Base-by-base conservation (phyloP, 2,888 invertebrate genomes). In the Scaptomyza caliginosa region DNA sequence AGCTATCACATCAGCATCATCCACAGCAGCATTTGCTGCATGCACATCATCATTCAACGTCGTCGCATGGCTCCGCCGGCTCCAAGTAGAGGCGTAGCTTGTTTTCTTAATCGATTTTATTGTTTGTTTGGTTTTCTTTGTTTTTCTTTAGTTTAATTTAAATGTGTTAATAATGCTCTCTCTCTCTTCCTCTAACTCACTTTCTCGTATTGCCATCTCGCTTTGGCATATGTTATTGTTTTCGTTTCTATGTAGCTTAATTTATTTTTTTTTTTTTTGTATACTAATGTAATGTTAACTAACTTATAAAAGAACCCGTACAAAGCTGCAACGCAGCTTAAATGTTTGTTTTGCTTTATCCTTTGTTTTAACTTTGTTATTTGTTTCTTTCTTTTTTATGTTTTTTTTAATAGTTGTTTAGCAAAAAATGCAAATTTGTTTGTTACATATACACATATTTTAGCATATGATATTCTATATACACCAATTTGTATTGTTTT, bases 41-140 rank as follows among this genome's bases (percentile, higher is more conserved):
- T 48, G 52, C 28, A 1, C 77, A 72, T 23, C 67, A 71, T 38
- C 60, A 67, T 21, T 67, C 57, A 16, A 34, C 60, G 10, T 28
- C 49, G 10, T 5, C 19, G 11, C 57, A 57, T 26, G 46, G 48
- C 7, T n/a, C 68, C 6, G 17, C 54, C 16, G 40, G 67, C 32
- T 48, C 85, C 49, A 80, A 80, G 56, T 80, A 81, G 68, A 10
- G 67, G 6, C 4, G 8, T 5, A 5, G 24, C 6, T 11, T 3
- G 4, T 38, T n/a, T n/a, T n/a, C n/a, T n/a, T n/a, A n/a, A n/a
- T n/a, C n/a, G n/a, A 13, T 5, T n/a, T n/a, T 26, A 2, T 51
- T 36, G 36, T 34, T 13, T 43, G 24, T 36, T 49, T 50, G 13
- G 1, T n/a, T 30, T 54, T 57, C 58, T 19, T 40, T 32, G 4